phyloP scores from a whole-genome alignment of 2,888 invertebrate genomes.

The Azorinus chamasolen region DNA sequence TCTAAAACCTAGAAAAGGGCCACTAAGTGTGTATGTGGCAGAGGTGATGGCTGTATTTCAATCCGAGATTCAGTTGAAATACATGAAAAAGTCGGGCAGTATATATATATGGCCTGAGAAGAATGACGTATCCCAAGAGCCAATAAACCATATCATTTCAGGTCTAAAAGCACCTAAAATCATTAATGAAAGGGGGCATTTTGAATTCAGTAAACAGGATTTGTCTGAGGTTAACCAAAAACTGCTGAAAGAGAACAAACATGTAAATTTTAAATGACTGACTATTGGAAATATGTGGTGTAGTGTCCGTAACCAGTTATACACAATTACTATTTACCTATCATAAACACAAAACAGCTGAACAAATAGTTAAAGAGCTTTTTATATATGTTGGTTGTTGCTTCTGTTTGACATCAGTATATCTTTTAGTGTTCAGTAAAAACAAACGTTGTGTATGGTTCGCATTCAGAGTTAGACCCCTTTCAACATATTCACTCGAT shows the following conservation, averaged over 20 bases:
- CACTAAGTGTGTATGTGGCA: slow-evolving; percentile 38
- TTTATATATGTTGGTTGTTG: no score
- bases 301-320: slow-evolving; percentile 1
- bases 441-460: no score
- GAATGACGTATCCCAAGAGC: slow-evolving; percentile 26
- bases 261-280: slow-evolving; percentile 15
- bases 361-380: no score
- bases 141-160: slow-evolving; percentile 10
- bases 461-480: no score
- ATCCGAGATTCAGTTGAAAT: slow-evolving; percentile 18
- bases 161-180: slow-evolving; percentile 24
- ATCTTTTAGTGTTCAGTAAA: no score
- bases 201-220: slow-evolving; percentile 21
- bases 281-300: not conserved
- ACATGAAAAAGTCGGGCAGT: slow-evolving; percentile 36
- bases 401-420: no score
- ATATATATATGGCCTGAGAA: slow-evolving; percentile 31
- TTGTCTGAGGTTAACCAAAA: slow-evolving; percentile 14
- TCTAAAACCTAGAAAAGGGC: slow-evolving; percentile 41
- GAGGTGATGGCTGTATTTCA: slow-evolving; percentile 26
- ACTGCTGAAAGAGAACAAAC: slow-evolving; percentile 19
- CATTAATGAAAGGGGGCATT: slow-evolving; percentile 48
- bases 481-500: no score
- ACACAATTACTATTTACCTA: no score
- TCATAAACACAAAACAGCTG: no score